Percentiles rank a stretch among this genome's conserved stretches.
Conservation (phyloP, 2,797 vertebrate genomes). For the Semaprochilodus insignis region DNA sequence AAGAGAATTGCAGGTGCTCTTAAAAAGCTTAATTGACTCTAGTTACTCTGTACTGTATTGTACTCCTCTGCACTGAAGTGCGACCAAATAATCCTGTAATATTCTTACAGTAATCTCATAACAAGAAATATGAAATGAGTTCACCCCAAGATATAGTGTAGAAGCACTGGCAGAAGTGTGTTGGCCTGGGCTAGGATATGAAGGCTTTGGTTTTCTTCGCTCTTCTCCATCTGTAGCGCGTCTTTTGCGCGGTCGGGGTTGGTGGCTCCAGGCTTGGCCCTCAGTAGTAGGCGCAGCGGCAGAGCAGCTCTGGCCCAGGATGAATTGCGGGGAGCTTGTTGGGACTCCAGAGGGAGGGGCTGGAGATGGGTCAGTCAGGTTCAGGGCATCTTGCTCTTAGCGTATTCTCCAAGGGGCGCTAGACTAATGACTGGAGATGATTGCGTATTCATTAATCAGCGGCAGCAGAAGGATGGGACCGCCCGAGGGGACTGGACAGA, state of each 20-base stretch:
- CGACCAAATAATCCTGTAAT: no score
- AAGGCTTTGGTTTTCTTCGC: background rate
- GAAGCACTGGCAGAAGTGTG: background rate
- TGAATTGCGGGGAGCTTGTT: slow-evolving; percentile 34
- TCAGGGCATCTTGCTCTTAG: slow-evolving; percentile 64
- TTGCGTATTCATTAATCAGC: slow-evolving; percentile 63
- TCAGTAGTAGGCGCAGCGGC: slow-evolving; percentile 53
- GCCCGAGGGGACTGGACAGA: slow-evolving; percentile 59
- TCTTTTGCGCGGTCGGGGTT: slow-evolving; percentile 1
- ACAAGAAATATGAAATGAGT: background rate
- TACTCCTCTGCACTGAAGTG: no score
- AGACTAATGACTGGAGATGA: slow-evolving; percentile 74
- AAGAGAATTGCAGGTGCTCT: no score
- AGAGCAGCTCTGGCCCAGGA: slow-evolving; percentile 42
- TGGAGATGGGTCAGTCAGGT: slow-evolving; percentile 48
- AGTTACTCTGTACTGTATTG: no score
- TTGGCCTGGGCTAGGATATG: background rate
- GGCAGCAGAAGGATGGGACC: slow-evolving; percentile 65
- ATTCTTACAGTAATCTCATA: background rate
- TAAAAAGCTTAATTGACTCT: no score
- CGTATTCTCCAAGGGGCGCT: slow-evolving; percentile 65
- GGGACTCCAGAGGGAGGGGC: slow-evolving; percentile 13
- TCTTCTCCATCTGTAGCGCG: slow-evolving; percentile 2
- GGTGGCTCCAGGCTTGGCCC: slow-evolving; percentile 26
- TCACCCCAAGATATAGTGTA: background rate